Evolutionary conservation across 2,797 vertebrate genomes (phyloP), one percentile per base, ranked within the genome.

Genomic region (Poecilia picta): DNA sequence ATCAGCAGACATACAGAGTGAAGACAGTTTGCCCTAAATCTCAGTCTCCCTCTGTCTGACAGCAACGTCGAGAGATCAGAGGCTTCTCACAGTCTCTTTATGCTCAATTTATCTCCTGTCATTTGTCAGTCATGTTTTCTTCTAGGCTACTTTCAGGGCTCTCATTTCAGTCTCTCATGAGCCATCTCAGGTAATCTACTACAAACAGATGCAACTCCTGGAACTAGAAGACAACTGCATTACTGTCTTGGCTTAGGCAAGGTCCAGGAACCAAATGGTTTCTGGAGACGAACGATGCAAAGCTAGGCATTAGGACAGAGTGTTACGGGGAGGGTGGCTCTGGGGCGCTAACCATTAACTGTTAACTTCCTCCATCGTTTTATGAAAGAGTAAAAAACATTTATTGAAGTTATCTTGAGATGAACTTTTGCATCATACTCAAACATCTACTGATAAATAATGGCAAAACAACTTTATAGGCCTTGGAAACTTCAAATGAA

Each of bases 111-210:
- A 84, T 85, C 80, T 81, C 83, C 78, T 81, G 83, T 85, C 82
- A 84, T 89, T 84, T 82, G 78, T 77, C 81, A 74, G 64, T 78
- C 41, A 31, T 72, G 23, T 76, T 79, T 80, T 72, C 57, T n/a
- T 28, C 31, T 5, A 33, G 47, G 46, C 18, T 36, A 66, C 57
- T 75, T 85, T 73, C 74, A 77, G 20, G 51, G 47, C 62, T 84
- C 57, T 75, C 57, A 71, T 82, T 89, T 85, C 76, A 83, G 76
- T 89, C 85, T 77, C 75, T 85, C 81, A 74, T 81, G 62, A 82
- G 46, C 72, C 73, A 81, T 86, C 70, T 79, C 79, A 86, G 83
- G 85, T 86, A 53, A 87, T 88, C 90, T 85, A 72, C 84, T 83
- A 81, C 18, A 80, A 86, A 85, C 81, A 74, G 82, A 75, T 57